These are phyloP conservation scores for Drosophila busckii DNA, from an alignment of 1,140 invertebrate species.

Conservation along the genomic window DNA sequence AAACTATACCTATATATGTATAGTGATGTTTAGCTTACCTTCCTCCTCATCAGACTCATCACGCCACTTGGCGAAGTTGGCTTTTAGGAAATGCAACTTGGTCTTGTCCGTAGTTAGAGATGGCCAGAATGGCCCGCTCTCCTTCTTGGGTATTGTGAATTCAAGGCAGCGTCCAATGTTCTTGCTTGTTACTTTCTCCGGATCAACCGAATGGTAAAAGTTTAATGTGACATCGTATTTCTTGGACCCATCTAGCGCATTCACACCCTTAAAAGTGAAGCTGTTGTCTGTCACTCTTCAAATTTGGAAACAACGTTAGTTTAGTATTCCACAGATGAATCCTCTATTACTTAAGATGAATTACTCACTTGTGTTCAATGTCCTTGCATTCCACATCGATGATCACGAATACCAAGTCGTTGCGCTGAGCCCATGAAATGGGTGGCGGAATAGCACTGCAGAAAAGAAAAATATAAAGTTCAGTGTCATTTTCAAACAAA, in stretches of 20 bases:
- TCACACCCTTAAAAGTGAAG: slow-evolving; percentile 91
- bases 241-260: slow-evolving; percentile 89
- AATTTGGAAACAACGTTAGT: background rate
- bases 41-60: slow-evolving; percentile 90
- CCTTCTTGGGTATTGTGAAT: slow-evolving; percentile 83
- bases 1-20: background rate
- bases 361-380: slow-evolving; percentile 85
- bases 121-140: slow-evolving; percentile 89
- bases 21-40: slow-evolving; percentile 24
- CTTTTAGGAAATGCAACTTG: slow-evolving; percentile 97
- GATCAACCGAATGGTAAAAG: slow-evolving; percentile 89
- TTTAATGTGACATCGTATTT: slow-evolving; percentile 91
- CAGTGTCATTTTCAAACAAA: background rate
- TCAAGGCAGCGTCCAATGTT: slow-evolving; percentile 88
- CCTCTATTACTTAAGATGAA: background rate
- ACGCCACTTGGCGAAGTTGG: slow-evolving; percentile 98
- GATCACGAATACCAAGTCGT: slow-evolving; percentile 89
- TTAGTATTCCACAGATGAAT: no score
- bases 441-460: slow-evolving; percentile 85
- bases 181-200: slow-evolving; percentile 85
- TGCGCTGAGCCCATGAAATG: slow-evolving; percentile 95
- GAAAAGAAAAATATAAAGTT: slow-evolving; percentile 2
- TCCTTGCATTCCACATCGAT: slow-evolving; percentile 94
- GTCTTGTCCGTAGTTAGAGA: slow-evolving; percentile 91
- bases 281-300: slow-evolving; percentile 87